Conservation (phyloP, 92 coral and sea anemone genomes). For the Actinostola sp. region DNA sequence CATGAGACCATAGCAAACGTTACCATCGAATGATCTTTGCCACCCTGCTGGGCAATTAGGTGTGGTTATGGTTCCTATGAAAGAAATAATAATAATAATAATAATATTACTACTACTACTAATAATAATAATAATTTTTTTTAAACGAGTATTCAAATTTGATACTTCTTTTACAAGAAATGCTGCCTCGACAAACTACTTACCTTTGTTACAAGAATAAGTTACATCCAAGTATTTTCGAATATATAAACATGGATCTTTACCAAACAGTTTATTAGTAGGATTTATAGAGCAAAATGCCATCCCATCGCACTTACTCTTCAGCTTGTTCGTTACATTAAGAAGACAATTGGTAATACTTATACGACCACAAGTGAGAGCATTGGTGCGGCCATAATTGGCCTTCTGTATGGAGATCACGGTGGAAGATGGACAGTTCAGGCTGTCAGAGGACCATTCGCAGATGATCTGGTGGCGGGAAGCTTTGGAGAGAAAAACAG, state of each 20-base stretch:
- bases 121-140: no score
- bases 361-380: slow-evolving; percentile 42
- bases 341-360: slow-evolving; percentile 66
- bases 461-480: slow-evolving; percentile 73
- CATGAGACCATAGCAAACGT: slow-evolving; percentile 64
- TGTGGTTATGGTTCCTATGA: slow-evolving; percentile 26
- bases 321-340: slow-evolving; percentile 56
- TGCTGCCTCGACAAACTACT: slow-evolving; percentile 4
- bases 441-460: slow-evolving; percentile 57
- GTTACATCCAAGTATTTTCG: slow-evolving; percentile 80
- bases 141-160: no score
- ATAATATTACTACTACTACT: no score
- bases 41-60: slow-evolving; percentile 75
- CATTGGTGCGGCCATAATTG: slow-evolving; percentile 71
- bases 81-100: background rate
- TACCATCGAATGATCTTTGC: slow-evolving; percentile 69
- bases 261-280: slow-evolving; percentile 47
- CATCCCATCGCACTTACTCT: slow-evolving; percentile 56
- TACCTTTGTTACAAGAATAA: slow-evolving; percentile 73
- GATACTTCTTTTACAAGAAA: no score
- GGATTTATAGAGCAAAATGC: slow-evolving; percentile 66
- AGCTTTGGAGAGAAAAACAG: slow-evolving; percentile 28
- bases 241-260: slow-evolving; percentile 66
- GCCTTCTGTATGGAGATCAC: slow-evolving; percentile 67
- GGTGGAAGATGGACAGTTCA: slow-evolving; percentile 80